Evolutionary conservation across 1,140 invertebrate genomes (phyloP), one percentile per base, ranked within the genome.

Genomic region (Cataglyphis hispanica): DNA sequence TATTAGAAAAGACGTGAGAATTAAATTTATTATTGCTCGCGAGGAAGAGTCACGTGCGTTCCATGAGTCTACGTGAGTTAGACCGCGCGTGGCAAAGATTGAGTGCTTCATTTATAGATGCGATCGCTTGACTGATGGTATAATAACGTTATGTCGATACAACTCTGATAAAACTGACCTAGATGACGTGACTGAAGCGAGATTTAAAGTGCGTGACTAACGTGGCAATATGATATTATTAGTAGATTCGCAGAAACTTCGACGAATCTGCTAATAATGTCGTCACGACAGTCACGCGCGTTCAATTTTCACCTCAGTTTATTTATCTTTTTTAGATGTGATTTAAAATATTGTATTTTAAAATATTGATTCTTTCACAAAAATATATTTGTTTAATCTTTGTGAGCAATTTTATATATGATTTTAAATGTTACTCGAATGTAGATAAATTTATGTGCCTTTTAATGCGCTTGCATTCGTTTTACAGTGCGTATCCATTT

Each of bases 151-250:
- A n/a, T 34, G 77, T 80, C 56, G 77, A 80, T 80, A 19, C 7
- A 53, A 63, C 25, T 22, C 53, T 16, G 46, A 40, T 22, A 80
- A 8, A 37, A 19, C 64, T 69, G 64, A 80, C 50, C 63, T 40
- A 31, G 22, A 58, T 80, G 46, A 83, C 67, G 78, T 60, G 67
- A 83, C 53, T 83, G 16, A 67, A 67, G 22, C 13, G 66, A 56
- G 64, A 80, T 69, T 80, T 69, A 56, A 80, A 80, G 64, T 40
- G 34, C 64, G 63, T 80, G 63, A 53, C 46, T 69, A 69, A 56
- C 66, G 64, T 34, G 76, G n/a, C 13, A 61, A 67, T 80, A 37
- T 13, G 43, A 67, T 80, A 37, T 78, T 77, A 53, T 80, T 40
- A 27, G 64, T 46, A 58, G 43, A 80, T 34, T 78, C 25, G 50